Evolutionary conservation across 2,888 invertebrate genomes (phyloP).

Genomic region (Agonopterix alstromeriana): DNA sequence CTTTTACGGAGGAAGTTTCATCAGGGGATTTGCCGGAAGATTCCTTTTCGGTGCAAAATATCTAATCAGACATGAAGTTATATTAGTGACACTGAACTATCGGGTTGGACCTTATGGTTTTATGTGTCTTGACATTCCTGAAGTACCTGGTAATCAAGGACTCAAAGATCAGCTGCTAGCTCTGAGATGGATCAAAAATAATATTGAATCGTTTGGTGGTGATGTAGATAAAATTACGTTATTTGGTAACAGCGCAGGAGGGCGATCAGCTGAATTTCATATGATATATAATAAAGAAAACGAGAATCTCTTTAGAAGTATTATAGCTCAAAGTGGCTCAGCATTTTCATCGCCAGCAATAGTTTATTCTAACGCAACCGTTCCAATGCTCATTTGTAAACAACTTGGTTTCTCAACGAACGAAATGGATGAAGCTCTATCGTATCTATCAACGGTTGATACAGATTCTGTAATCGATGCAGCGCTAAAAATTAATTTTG

Average conservation of each 20-base stretch:
- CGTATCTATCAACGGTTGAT: conserved; percentile 21
- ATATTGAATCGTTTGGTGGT: conserved; percentile 45
- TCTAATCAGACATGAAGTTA: conserved; percentile 31
- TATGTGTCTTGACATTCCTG: conserved; percentile 43
- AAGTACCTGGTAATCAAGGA: conserved; percentile 48
- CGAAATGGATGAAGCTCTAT: conserved; percentile 23
- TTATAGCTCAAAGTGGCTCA: conserved; percentile 22
- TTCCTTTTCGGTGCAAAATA: conserved; percentile 28
- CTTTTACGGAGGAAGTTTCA: conserved; percentile 44
- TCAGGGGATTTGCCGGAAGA: conserved; percentile 23
- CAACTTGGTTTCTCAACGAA: conserved; percentile 17
- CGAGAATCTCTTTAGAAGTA: conserved; percentile 28
- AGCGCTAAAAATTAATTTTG: neutral
- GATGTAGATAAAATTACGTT: conserved; percentile 35
- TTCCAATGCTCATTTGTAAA: conserved; percentile 15
- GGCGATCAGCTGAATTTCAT: conserved; percentile 35
- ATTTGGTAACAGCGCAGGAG: conserved; percentile 44
- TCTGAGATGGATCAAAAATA: conserved; percentile 38
- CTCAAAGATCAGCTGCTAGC: conserved; percentile 41
- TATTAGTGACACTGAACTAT: conserved; percentile 36
- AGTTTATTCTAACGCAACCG: conserved; percentile 13
- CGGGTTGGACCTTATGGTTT: conserved; percentile 47
- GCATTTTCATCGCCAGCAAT: conserved; percentile 14
- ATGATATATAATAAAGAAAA: conserved; percentile 19
- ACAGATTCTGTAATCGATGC: conserved; percentile 24